Percentiles rank a stretch among this genome's conserved stretches.
These are phyloP conservation scores for Gandaritis pyraliata DNA, from an alignment of 2,888 invertebrate genomes.

Conservation along the genomic window DNA sequence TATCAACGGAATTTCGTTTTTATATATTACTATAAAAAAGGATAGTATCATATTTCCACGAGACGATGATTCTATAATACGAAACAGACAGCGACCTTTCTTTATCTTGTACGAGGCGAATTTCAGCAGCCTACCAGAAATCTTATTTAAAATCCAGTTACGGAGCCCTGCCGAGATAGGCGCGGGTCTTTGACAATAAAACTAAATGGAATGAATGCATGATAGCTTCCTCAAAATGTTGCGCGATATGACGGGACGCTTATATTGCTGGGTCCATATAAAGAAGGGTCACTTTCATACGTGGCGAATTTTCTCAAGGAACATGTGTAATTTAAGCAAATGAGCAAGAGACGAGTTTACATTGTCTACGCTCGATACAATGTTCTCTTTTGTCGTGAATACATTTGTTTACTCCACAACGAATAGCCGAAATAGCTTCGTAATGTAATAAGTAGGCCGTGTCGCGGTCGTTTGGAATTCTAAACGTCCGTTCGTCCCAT, in stretches of 20 bases:
- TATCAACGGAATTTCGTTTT: slow-evolving; percentile 58
- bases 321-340: slow-evolving; percentile 59
- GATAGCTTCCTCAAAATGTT: slow-evolving; percentile 75
- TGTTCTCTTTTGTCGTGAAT: slow-evolving; percentile 48
- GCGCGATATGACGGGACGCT: slow-evolving; percentile 73
- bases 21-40: slow-evolving; percentile 68
- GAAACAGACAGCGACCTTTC: slow-evolving; percentile 79
- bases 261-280: slow-evolving; percentile 65
- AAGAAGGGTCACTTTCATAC: slow-evolving; percentile 64
- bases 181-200: slow-evolving; percentile 82
- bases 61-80: slow-evolving; percentile 72
- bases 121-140: slow-evolving; percentile 76
- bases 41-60: slow-evolving; percentile 72
- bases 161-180: slow-evolving; percentile 77
- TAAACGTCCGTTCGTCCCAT: slow-evolving; percentile 58
- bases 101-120: slow-evolving; percentile 80
- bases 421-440: slow-evolving; percentile 35
- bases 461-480: slow-evolving; percentile 54
- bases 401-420: slow-evolving; percentile 30
- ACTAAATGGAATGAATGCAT: slow-evolving; percentile 84
- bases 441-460: slow-evolving; percentile 46
- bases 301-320: slow-evolving; percentile 59
- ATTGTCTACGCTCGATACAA: slow-evolving; percentile 44
- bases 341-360: slow-evolving; percentile 40
- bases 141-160: slow-evolving; percentile 85